phyloP scores from a whole-genome alignment of 2,888 invertebrate genomes.

The Habroteleia sp. region DNA sequence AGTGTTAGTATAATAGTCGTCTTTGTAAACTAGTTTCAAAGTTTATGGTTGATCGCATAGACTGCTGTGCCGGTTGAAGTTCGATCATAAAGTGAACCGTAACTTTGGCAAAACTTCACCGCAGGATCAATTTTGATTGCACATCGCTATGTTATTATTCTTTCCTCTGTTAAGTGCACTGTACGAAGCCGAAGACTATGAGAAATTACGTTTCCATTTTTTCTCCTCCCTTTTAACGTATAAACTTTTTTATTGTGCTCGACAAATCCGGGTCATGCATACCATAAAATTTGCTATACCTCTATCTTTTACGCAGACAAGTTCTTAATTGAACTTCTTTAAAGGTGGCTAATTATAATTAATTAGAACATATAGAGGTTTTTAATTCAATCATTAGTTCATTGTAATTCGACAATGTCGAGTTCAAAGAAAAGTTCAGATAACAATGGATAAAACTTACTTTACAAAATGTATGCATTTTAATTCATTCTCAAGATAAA shows the following conservation, averaged over 20 bases:
- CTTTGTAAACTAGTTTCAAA: constrained; percentile 64
- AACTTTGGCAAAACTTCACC: constrained; percentile 58
- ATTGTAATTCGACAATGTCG: too few species aligned
- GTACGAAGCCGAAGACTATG: constrained; percentile 19
- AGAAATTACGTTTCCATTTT: constrained; percentile 28
- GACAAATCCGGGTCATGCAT: constrained; percentile 15
- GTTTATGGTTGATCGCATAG: constrained; percentile 60
- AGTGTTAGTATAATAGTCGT: constrained; percentile 60
- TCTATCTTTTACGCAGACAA: too few species aligned
- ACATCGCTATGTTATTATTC: constrained; percentile 57
- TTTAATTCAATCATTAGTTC: too few species aligned
- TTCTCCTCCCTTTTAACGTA: constrained; percentile 7
- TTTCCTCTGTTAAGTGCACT: constrained; percentile 45
- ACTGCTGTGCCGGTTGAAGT: constrained; percentile 50
- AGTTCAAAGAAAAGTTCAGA: too few species aligned
- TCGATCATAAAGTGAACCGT: constrained; percentile 63
- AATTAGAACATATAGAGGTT: too few species aligned
- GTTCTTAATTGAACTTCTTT: too few species aligned
- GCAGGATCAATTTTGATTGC: constrained; percentile 63
- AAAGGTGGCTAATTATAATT: too few species aligned
- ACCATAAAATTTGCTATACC: background rate
- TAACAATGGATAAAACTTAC: too few species aligned
- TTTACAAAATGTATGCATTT: too few species aligned
- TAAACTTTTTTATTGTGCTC: constrained; percentile 37
- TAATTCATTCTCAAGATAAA: too few species aligned